These are phyloP conservation scores for Frieseomelitta varia DNA, from an alignment of 1,140 invertebrate genomes.

Conservation along the genomic window DNA sequence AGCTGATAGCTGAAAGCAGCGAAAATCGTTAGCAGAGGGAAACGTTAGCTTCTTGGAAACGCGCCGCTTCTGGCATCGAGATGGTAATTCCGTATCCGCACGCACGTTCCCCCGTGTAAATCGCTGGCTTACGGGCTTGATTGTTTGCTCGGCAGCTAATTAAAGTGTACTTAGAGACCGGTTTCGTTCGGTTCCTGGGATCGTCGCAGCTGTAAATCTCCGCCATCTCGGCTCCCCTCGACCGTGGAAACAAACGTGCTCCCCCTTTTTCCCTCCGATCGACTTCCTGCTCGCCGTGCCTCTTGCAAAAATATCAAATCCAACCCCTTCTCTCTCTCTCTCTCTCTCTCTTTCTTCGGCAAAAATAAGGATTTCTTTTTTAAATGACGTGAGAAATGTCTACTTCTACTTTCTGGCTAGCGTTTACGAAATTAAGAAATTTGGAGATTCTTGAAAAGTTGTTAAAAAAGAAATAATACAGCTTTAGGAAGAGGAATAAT, in stretches of 20 bases:
- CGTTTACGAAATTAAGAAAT: too few species aligned
- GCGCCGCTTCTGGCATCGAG: not conserved
- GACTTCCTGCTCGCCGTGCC: not conserved
- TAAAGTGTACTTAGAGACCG: conserved; percentile 28
- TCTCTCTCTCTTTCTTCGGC: too few species aligned
- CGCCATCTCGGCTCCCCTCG: not conserved
- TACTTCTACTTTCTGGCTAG: too few species aligned
- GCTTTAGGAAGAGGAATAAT: too few species aligned
- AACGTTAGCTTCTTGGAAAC: conserved; percentile 5
- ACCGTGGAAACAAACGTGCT: not conserved
- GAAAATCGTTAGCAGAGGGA: not conserved
- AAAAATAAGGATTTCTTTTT: too few species aligned
- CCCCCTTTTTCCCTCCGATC: not conserved
- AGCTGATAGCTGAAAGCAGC: not conserved
- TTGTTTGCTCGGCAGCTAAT: conserved; percentile 32
- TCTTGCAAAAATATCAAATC: too few species aligned
- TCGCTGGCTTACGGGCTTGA: conserved; percentile 23
- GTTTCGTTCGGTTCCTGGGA: not conserved
- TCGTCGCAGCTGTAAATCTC: not conserved
- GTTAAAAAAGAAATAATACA: too few species aligned
- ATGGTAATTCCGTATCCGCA: conserved; percentile 21
- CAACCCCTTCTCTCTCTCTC: too few species aligned
- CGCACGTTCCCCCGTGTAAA: conserved; percentile 9
- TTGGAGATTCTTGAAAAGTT: too few species aligned
- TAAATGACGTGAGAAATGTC: too few species aligned